phyloP scores from a whole-genome alignment of 2,888 invertebrate species.

The Eurois occulta region DNA sequence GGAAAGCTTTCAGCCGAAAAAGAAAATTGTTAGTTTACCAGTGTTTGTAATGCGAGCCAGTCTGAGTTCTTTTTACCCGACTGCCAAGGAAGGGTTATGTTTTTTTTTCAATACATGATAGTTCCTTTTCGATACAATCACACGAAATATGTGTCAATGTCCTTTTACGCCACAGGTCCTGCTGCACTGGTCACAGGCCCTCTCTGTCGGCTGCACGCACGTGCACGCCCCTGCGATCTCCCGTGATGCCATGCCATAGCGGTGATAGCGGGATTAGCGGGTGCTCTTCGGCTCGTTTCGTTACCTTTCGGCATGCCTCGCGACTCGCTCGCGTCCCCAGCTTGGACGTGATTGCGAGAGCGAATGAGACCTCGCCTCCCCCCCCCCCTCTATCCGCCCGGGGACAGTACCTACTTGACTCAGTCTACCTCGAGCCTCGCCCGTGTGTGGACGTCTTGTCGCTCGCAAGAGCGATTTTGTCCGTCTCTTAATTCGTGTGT shows the following conservation, averaged over 20 bases:
- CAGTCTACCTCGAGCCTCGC: slow-evolving; percentile 83
- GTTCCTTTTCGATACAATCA: slow-evolving; percentile 29
- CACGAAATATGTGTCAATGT: slow-evolving; percentile 59
- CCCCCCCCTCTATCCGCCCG: slow-evolving; percentile 77
- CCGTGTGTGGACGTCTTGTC: slow-evolving; percentile 72
- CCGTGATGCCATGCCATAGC: slow-evolving; percentile 76
- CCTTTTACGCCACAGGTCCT: slow-evolving; percentile 56
- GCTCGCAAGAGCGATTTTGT: slow-evolving; percentile 71
- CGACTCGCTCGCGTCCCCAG: slow-evolving; percentile 81
- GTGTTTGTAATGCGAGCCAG: no score
- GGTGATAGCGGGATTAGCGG: slow-evolving; percentile 82
- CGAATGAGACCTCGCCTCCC: slow-evolving; percentile 76
- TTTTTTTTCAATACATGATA: slow-evolving; percentile 1
- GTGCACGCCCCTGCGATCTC: slow-evolving; percentile 70
- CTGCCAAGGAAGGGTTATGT: no score
- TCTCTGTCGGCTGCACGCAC: slow-evolving; percentile 63
- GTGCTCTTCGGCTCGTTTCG: slow-evolving; percentile 78
- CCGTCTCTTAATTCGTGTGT: slow-evolving; percentile 87
- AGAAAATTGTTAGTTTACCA: no score
- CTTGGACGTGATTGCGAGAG: slow-evolving; percentile 82
- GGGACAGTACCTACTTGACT: slow-evolving; percentile 73
- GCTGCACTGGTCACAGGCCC: slow-evolving; percentile 51
- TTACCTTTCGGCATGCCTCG: slow-evolving; percentile 79
- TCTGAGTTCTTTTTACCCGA: no score
- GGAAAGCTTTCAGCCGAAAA: slow-evolving; percentile 21